These are phyloP conservation scores for Tragopan temminckii DNA, from an alignment of 2,797 vertebrate species.

Conservation along the genomic window DNA sequence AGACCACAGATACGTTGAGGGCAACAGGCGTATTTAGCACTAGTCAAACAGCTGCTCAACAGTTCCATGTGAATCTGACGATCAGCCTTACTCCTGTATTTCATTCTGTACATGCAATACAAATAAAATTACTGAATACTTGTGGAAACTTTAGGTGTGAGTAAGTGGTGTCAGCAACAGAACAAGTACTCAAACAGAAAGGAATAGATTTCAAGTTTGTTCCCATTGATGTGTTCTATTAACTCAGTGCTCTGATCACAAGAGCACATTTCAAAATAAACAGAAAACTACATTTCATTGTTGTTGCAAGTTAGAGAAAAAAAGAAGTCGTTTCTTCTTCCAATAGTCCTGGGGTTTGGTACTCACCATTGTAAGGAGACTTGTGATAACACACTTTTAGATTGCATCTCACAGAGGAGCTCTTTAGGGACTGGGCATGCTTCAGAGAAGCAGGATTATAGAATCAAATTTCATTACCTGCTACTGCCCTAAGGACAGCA, in stretches of 20 bases:
- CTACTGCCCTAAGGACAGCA: background rate
- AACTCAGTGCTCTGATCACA: background rate
- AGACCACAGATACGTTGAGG: background rate
- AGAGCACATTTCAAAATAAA: background rate
- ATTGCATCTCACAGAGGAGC: background rate
- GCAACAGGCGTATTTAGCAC: rapidly evolving
- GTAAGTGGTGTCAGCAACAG: background rate
- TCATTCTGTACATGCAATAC: background rate
- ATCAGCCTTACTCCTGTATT: background rate
- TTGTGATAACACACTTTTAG: background rate
- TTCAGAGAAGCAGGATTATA: background rate
- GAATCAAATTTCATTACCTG: background rate
- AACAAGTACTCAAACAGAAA: background rate
- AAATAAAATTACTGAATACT: background rate
- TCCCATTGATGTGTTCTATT: background rate
- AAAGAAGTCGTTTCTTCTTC: background rate
- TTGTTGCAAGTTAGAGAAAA: background rate
- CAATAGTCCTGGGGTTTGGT: background rate
- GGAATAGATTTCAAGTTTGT: background rate
- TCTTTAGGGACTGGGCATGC: background rate
- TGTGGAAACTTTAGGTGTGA: background rate
- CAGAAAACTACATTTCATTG: background rate
- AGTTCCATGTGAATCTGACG: background rate
- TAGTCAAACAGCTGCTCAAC: background rate
- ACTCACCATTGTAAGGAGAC: background rate